Conservation (phyloP, 2,797 vertebrate genomes). For the Stomatorhinus walkeri region DNA sequence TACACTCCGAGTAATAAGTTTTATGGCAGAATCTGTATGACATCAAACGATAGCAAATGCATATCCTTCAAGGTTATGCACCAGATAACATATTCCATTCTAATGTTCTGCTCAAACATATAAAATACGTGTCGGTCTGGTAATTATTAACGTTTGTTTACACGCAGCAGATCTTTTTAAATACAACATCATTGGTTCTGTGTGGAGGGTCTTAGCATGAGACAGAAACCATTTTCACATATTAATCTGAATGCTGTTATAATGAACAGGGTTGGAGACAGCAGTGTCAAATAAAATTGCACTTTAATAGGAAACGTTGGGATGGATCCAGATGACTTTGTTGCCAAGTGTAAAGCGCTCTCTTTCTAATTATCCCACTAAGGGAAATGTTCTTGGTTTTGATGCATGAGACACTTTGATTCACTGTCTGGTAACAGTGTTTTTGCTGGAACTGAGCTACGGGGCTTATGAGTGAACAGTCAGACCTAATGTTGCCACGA, state of each 20-base stretch:
- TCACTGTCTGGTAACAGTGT: constrained; percentile 7
- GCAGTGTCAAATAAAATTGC: not conserved
- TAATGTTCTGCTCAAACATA: not conserved
- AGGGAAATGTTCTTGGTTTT: constrained; percentile 7
- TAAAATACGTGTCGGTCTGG: constrained; percentile 3
- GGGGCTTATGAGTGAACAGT: not conserved
- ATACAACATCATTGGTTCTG: not conserved
- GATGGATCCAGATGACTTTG: not conserved
- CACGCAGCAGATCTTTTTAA: not conserved
- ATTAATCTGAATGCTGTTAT: constrained; percentile 2
- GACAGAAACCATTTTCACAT: constrained; percentile 14
- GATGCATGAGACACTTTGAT: not conserved
- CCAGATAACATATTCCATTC: not conserved
- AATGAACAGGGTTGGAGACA: not conserved
- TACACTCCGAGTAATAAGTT: not conserved
- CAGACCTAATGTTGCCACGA: not conserved
- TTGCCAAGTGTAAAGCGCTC: not conserved
- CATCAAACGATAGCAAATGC: not conserved
- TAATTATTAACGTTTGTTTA: constrained; percentile 11
- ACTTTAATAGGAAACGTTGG: constrained; percentile 14
- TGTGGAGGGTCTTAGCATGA: not conserved
- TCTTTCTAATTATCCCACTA: constrained; percentile 18
- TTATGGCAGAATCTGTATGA: not conserved
- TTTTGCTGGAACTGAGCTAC: not conserved
- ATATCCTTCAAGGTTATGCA: not conserved